Percentiles rank a stretch among this genome's conserved stretches.
phyloP scores from a whole-genome alignment of 1,140 invertebrate species.

The Drosophila eugracilis region DNA sequence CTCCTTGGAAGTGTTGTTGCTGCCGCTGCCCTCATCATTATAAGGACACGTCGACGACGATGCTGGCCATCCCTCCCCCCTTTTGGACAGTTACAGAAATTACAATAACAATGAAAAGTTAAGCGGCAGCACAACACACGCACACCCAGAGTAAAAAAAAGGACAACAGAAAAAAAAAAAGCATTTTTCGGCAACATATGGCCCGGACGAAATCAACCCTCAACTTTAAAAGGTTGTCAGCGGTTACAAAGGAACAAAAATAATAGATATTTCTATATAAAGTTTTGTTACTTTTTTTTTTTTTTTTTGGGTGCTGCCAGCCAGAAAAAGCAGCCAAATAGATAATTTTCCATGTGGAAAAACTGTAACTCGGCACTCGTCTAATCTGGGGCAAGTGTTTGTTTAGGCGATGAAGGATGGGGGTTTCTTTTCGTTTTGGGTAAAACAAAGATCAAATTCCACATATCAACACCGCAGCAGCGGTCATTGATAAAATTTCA shows the following conservation, averaged over 20 bases:
- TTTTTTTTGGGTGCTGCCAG: slow-evolving; percentile 24
- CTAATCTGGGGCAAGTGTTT: slow-evolving; percentile 70
- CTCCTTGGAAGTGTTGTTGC: slow-evolving; percentile 37
- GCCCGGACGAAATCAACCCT: slow-evolving; percentile 55
- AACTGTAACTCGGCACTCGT: slow-evolving; percentile 61
- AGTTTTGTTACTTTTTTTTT: too few species aligned
- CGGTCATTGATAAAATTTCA: slow-evolving; percentile 57
- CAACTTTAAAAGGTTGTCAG: slow-evolving; percentile 70
- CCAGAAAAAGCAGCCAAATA: slow-evolving; percentile 6
- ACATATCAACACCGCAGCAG: slow-evolving; percentile 64
- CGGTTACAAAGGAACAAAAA: slow-evolving; percentile 48
- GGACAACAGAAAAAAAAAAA: slow-evolving; percentile 64
- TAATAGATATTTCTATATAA: slow-evolving; percentile 35
- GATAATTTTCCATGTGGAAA: slow-evolving; percentile 46
- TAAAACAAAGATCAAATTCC: slow-evolving; percentile 75
- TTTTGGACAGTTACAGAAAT: slow-evolving; percentile 60
- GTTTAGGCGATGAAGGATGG: slow-evolving; percentile 52
- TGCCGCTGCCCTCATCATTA: slow-evolving; percentile 61
- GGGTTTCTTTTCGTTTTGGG: slow-evolving; percentile 24
- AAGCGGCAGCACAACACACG: slow-evolving; percentile 70
- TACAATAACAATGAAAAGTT: slow-evolving; percentile 83
- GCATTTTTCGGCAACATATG: slow-evolving; percentile 70
- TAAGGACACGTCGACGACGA: slow-evolving; percentile 17
- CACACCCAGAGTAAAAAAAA: too few species aligned
- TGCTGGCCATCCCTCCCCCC: slow-evolving; percentile 19